phyloP scores from a whole-genome alignment of 2,797 vertebrate species.

The Ptychobarbus kaznakovi region DNA sequence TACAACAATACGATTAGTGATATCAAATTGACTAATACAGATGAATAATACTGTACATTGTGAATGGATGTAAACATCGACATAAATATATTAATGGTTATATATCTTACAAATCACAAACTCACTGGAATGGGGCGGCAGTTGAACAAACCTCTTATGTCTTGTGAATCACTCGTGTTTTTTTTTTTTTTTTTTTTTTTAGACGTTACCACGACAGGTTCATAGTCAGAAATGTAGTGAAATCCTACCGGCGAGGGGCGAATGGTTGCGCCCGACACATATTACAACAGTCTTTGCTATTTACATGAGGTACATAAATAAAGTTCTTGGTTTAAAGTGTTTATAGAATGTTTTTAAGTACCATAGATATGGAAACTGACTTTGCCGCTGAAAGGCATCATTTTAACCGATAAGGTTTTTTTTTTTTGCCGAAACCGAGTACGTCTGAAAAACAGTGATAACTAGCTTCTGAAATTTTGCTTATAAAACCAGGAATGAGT shows the following conservation, averaged over 20 bases:
- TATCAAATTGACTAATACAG: constrained; percentile 64
- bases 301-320: constrained; percentile 68
- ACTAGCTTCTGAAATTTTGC: constrained; percentile 34
- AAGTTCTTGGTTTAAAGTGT: constrained; percentile 54
- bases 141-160: constrained; percentile 46
- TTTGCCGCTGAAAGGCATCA: background rate
- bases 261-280: constrained; percentile 35
- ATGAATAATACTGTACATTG: constrained; percentile 66
- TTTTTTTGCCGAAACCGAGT: background rate
- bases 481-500: constrained; percentile 34
- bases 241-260: constrained; percentile 42
- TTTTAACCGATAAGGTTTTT: background rate
- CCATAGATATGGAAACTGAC: constrained; percentile 23
- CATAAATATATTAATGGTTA: constrained; percentile 82
- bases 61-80: constrained; percentile 80
- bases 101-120: constrained; percentile 66
- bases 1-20: constrained; percentile 61
- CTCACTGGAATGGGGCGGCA: constrained; percentile 59
- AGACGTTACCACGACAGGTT: constrained; percentile 30
- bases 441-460: constrained; percentile 40
- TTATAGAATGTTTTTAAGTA: constrained; percentile 47
- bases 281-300: constrained; percentile 55
- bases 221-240: constrained; percentile 48
- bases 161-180: background rate
- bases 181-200: background rate